Conservation (phyloP, 2,113 vertebrate species). For the Bothrops jararaca region DNA sequence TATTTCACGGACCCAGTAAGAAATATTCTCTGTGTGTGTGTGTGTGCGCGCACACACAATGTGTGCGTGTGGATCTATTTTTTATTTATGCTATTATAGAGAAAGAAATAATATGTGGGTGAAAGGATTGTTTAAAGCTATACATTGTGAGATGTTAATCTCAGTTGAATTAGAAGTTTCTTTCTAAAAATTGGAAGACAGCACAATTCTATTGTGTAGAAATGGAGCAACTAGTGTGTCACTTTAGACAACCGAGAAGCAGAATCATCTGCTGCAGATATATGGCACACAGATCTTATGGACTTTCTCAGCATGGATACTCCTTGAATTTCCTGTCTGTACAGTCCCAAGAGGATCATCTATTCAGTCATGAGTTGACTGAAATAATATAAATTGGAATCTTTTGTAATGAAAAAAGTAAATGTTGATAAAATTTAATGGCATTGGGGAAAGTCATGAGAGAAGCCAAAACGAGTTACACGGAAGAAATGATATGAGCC, state of each 20-base stretch:
- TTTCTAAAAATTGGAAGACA: conserved; percentile 11
- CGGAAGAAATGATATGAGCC: conserved; percentile 55
- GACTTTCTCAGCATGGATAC: conserved; percentile 15
- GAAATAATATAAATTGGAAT: conserved; percentile 57
- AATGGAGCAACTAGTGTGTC: neutral
- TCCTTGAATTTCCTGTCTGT: conserved; percentile 49
- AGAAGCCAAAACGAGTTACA: conserved; percentile 63
- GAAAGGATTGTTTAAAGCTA: neutral
- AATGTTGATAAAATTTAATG: conserved; percentile 60
- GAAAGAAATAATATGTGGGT: neutral
- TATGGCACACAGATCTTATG: conserved; percentile 20
- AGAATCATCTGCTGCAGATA: neutral
- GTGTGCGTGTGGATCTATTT: neutral
- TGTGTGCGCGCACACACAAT: neutral
- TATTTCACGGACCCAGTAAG: conserved; percentile 23
- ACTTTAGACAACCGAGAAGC: neutral
- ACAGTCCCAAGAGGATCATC: conserved; percentile 59
- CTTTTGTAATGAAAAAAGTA: conserved; percentile 61
- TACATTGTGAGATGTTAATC: conserved; percentile 15
- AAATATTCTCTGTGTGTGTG: neutral
- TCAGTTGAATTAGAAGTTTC: conserved; percentile 2
- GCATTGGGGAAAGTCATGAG: conserved; percentile 55
- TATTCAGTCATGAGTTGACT: conserved; percentile 56
- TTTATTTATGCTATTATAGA: conserved; percentile 20
- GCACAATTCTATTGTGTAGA: neutral